Base-by-base conservation (phyloP, 2,113 vertebrate species). In the Edolisoma coerulescens region DNA sequence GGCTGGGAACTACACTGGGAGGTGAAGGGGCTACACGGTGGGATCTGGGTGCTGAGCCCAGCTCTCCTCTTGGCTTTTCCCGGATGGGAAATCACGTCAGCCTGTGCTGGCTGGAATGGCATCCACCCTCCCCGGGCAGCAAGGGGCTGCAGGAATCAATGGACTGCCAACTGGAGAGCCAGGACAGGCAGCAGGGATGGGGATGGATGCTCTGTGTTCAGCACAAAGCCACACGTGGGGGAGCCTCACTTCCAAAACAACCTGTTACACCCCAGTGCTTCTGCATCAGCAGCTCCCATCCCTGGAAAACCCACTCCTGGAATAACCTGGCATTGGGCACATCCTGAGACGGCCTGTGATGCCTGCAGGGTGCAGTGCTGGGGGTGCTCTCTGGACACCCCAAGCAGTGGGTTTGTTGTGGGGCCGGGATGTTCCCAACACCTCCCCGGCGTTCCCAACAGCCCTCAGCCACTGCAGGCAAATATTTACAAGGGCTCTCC, bases 401-500 rank as follows among this genome's bases (percentile, higher is more conserved):
- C 42, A 1, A 1, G 2, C 45, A 3, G 45, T 2, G 7, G 63
- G 30, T 14, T 11, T 13, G 14, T 3, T 35, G 30, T 61, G 24
- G 73, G 67, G 24, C 45, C 74, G 75, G 35, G 22, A 3, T 24
- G 59, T 10, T 30, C 63, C 42, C 35, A 88, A 30, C 75, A 10
- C 16, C 67, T 65, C 35, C 28, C 79, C 7, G 4, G n/a, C 5
- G 2, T 20, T 60, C 87, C 84, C 84, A 35, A 1, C 1, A 27
- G 49, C 53, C 63, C 87, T 21, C 50, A 41, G 71, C 71, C 86
- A 4, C 89, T 3, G 60, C 95, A 74, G 93, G 90, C 90, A 93
- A 90, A 93, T 93, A 96, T 96, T 95, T 88, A 92, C 95, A 83
- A 44, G 85, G 92, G 93, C 90, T 96, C 93, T 93, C 93, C 75